phyloP scores from a whole-genome alignment of 2,797 vertebrate species.

The Anomalospiza imberbis region DNA sequence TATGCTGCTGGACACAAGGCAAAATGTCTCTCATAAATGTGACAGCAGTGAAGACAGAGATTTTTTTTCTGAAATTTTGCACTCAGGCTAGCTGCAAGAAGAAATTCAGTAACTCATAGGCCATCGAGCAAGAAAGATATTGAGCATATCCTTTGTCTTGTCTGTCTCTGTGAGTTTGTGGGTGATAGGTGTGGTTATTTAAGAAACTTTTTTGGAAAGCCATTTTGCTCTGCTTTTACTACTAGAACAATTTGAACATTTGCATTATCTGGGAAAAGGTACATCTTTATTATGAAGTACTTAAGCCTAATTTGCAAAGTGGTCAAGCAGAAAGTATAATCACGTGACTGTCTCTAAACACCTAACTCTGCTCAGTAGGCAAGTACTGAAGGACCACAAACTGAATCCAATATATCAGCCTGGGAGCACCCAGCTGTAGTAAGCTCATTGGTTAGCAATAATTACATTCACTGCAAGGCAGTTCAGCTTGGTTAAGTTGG shows the following conservation, averaged over 20 bases:
- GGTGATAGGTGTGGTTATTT: background rate
- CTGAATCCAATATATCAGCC: background rate
- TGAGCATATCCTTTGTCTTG: background rate
- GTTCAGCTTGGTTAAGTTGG: background rate
- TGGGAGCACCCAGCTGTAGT: background rate
- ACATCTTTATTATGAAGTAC: background rate
- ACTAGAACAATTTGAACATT: background rate
- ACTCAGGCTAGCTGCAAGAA: background rate
- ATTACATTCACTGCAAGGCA: background rate
- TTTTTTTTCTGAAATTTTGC: background rate
- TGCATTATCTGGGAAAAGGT: background rate
- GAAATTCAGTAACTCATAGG: background rate
- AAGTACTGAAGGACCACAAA: background rate
- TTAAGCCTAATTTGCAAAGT: background rate
- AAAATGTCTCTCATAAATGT: background rate
- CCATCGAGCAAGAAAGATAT: background rate
- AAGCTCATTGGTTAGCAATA: background rate
- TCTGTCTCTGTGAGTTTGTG: background rate
- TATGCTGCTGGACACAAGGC: background rate
- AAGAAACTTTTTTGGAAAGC: background rate
- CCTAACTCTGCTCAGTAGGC: background rate
- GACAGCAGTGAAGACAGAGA: background rate
- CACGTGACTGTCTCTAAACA: background rate
- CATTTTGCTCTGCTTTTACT: background rate
- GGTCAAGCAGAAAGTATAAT: background rate